Evolutionary conservation across 2,888 invertebrate species (phyloP).

Genomic region (Stenchaetothrips biformis): DNA sequence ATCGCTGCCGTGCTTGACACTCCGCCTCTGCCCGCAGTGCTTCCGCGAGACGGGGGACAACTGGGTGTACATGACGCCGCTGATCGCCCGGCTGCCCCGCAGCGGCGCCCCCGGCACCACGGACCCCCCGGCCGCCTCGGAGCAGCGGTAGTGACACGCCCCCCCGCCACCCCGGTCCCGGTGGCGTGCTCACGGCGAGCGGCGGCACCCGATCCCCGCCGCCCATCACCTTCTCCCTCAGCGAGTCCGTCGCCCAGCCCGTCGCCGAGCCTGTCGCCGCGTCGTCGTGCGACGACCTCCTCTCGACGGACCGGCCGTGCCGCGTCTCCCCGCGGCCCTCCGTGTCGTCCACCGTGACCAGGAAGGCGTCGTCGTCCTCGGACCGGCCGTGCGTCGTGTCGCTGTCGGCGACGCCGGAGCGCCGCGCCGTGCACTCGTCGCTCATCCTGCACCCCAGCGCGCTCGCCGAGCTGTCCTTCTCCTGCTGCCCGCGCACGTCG

Average conservation of each 20-base stretch:
- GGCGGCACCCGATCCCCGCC: neutral
- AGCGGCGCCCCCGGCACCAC: neutral
- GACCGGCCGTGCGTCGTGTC: constrained; percentile 10
- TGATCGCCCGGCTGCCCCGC: neutral
- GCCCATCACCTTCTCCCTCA: neutral
- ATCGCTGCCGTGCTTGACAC: neutral
- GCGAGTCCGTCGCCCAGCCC: neutral
- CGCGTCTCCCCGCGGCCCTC: neutral
- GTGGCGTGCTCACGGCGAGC: too few relatives aligned
- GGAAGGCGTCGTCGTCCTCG: constrained; percentile 11
- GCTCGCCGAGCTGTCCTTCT: neutral
- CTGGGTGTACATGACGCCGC: neutral
- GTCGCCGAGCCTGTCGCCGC: neutral
- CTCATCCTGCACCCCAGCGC: constrained; percentile 1
- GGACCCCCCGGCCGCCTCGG: neutral
- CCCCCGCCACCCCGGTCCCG: neutral
- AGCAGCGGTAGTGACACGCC: constrained; percentile 19
- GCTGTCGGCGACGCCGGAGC: too few relatives aligned
- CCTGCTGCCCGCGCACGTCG: neutral
- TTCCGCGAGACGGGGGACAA: constrained; percentile 3
- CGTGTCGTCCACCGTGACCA: neutral
- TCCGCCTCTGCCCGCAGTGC: constrained; percentile 6
- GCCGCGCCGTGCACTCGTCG: constrained; percentile 4
- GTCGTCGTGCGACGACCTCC: too few relatives aligned
- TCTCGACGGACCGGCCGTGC: neutral